Base-by-base conservation (phyloP, 2,797 vertebrate genomes). In the Danio aesculapii region DNA sequence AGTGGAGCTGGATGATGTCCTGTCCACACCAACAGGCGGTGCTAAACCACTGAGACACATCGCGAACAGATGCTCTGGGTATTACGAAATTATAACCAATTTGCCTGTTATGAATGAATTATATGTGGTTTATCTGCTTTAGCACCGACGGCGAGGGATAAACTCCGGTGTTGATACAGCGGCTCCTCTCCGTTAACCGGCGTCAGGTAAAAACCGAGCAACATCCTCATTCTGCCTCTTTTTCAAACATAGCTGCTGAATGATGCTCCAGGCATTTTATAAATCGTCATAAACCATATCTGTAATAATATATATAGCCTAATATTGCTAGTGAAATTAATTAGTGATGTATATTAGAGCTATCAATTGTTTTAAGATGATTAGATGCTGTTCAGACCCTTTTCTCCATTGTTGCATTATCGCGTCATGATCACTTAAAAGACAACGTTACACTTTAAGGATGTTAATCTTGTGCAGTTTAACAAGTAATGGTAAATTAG, bases 21-120 rank as follows among this genome's bases (percentile, higher is more conserved):
- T 49, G 5, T 57, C 92, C 92, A 84, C 79, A 69, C 93, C 94
- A 91, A 84, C 88, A 93, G 94, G 90, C 67, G 92, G 93, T 90
- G 91, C 82, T 93, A 88, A 83, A 90, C 58, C 81, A 80, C 73
- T 50, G 39, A 73, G 39, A 79, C 49, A 63, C 71, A 68, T 59
- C 58, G 63, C 78, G 68, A 83, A 69, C 75, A 53, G 81, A 63
- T 74, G 77, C 68, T 30, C 12, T 30, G 59, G 74, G 74, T 21
- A 62, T 77, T 59, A 83, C 83, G 83, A 71, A 53, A 55, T 71
- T 63, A 30, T 63, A 43, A 73, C 50, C 73, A n/a, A 55, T 53
- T 12, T 74, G 75, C 21, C 16, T 57, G 63, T 83, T 62, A 55
- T 81, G 57, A 84, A 84, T 85, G 82, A 85, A 81, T 69, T 75